phyloP scores from a whole-genome alignment of 2,797 vertebrate genomes.

The Hoplostethus atlanticus region DNA sequence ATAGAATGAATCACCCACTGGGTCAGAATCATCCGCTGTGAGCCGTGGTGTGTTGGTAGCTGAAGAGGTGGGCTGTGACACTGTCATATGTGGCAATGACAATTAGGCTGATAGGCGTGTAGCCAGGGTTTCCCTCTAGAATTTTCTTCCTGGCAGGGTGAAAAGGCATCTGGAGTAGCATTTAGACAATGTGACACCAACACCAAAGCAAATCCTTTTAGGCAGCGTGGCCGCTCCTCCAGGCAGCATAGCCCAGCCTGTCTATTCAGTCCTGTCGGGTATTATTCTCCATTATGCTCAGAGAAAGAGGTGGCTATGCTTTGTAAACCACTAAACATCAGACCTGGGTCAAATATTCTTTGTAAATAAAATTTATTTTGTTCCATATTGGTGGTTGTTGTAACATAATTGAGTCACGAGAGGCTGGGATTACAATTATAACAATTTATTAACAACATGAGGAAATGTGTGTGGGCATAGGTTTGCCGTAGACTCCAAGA shows the following conservation, averaged over 20 bases:
- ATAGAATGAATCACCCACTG: too few species aligned
- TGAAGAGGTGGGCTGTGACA: too few species aligned
- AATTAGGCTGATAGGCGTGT: not conserved
- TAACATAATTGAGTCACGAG: too few species aligned
- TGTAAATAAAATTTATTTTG: too few species aligned
- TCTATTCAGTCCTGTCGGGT: not conserved
- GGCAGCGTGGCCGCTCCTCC: not conserved
- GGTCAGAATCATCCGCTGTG: too few species aligned
- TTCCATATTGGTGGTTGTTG: too few species aligned
- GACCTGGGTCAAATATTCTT: slow-evolving; percentile 1
- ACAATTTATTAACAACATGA: too few species aligned
- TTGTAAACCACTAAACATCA: not conserved
- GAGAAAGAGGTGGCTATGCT: not conserved
- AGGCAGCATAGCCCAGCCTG: not conserved
- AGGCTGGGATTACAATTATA: too few species aligned
- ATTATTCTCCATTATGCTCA: not conserved
- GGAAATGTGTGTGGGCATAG: too few species aligned
- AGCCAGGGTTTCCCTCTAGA: not conserved
- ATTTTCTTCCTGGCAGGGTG: not conserved
- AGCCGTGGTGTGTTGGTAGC: too few species aligned
- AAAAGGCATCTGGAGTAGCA: slow-evolving; percentile 2
- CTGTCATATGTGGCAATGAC: not conserved
- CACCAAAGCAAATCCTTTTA: slow-evolving; percentile 22
- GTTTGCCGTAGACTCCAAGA: too few species aligned
- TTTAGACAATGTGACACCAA: not conserved